phyloP scores from a whole-genome alignment of 1,140 invertebrate species.

The Hyles vespertilio region DNA sequence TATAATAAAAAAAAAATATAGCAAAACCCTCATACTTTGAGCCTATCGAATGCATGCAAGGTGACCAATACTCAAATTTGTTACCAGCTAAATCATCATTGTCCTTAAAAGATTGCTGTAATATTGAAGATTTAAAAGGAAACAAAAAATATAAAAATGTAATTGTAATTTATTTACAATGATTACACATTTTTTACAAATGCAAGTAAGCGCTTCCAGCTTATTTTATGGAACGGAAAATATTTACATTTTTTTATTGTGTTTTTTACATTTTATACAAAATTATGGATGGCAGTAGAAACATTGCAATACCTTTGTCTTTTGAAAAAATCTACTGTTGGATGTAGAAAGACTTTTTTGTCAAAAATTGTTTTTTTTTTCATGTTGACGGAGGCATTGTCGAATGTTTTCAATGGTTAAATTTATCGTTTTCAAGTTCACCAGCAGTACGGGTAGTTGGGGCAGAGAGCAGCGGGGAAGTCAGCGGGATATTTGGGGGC shows the following conservation, averaged over 20 bases:
- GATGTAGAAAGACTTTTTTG: too few relatives aligned
- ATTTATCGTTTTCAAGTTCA: slow-evolving; percentile 37
- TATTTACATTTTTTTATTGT: not conserved
- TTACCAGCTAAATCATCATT: too few relatives aligned
- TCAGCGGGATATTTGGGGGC: slow-evolving; percentile 71
- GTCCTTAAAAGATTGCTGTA: too few relatives aligned
- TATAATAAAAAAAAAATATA: too few relatives aligned
- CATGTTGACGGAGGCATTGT: too few relatives aligned
- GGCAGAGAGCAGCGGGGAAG: slow-evolving; percentile 74
- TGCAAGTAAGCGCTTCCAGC: slow-evolving; percentile 29
- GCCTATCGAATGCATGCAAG: too few relatives aligned
- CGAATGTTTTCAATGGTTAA: not conserved
- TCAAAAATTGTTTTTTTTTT: too few relatives aligned
- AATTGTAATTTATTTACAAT: slow-evolving; percentile 45
- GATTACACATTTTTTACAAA: slow-evolving; percentile 48
- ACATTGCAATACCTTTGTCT: too few relatives aligned
- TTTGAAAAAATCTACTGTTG: slow-evolving; percentile 20
- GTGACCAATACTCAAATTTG: too few relatives aligned
- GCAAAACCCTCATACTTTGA: too few relatives aligned
- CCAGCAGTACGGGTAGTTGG: slow-evolving; percentile 78
- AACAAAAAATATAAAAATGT: too few relatives aligned
- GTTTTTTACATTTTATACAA: slow-evolving; percentile 39
- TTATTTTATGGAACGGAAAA: slow-evolving; percentile 18
- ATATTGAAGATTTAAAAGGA: too few relatives aligned
- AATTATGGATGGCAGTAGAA: slow-evolving; percentile 41